These are phyloP conservation scores for Axinella damicornis DNA, from an alignment of 37 sponge, comb jelly and placozoan genomes.

Conservation along the genomic window DNA sequence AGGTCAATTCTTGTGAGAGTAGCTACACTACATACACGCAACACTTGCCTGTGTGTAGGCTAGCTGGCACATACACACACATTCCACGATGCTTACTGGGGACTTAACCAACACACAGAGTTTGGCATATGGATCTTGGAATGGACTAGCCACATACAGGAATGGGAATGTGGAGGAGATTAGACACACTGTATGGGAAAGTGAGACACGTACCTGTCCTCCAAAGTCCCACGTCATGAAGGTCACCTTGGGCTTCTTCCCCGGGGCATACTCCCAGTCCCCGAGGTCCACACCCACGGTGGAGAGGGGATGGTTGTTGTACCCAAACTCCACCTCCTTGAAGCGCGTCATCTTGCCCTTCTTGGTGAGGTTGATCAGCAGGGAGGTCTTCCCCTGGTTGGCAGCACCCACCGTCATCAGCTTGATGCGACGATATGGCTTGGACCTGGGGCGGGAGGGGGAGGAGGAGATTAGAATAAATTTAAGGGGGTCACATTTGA, in stretches of 20 bases:
- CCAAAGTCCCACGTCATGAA: constrained; percentile 97
- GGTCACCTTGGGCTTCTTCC: constrained; percentile 54
- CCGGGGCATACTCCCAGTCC: constrained; percentile 75
- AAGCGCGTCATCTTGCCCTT: constrained; percentile 53
- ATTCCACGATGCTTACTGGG: too few relatives aligned
- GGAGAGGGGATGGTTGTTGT: constrained; percentile 51
- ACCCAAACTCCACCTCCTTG: constrained; percentile 46
- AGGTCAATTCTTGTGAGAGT: too few relatives aligned
- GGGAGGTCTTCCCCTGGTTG: constrained; percentile 86
- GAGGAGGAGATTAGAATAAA: too few relatives aligned
- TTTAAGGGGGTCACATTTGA: too few relatives aligned
- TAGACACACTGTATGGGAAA: too few relatives aligned
- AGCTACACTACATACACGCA: too few relatives aligned
- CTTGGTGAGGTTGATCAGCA: constrained; percentile 70
- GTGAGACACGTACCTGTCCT: constrained; percentile 76
- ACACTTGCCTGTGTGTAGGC: too few relatives aligned
- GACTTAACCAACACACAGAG: too few relatives aligned
- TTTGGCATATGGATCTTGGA: too few relatives aligned
- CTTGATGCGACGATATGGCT: constrained; percentile 79
- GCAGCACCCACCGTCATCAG: constrained; percentile 82
- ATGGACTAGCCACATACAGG: too few relatives aligned
- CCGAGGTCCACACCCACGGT: constrained; percentile 85
- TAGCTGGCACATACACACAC: too few relatives aligned
- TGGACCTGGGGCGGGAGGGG: constrained; percentile 37
- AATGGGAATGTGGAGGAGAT: too few relatives aligned